These are phyloP conservation scores for Synergus itoensis DNA, from an alignment of 2,888 invertebrate genomes.

Conservation along the genomic window DNA sequence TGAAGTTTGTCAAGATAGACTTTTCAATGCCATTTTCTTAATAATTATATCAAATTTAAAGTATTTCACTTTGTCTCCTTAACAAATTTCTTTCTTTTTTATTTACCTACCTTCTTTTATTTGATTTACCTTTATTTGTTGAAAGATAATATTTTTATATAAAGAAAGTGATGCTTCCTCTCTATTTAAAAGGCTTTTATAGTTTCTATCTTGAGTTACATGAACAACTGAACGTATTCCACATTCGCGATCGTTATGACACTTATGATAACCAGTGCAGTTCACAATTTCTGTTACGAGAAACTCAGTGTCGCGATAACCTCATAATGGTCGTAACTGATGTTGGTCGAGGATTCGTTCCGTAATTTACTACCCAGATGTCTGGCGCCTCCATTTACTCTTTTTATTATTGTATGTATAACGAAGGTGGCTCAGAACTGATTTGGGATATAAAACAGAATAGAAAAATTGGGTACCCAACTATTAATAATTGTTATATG, in stretches of 20 bases:
- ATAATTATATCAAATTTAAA: background rate
- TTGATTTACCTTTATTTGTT: background rate
- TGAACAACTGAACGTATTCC: background rate
- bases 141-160: background rate
- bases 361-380: conserved; percentile 23
- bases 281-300: conserved; percentile 15
- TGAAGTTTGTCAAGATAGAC: too few relatives aligned
- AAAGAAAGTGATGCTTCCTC: background rate
- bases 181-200: background rate
- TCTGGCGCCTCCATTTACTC: conserved; percentile 28
- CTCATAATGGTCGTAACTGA: conserved; percentile 25
- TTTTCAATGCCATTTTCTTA: background rate
- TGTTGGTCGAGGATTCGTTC: conserved; percentile 20
- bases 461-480: background rate
- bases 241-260: conserved; percentile 8
- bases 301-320: conserved; percentile 17
- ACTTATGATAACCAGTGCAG: conserved; percentile 14
- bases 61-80: background rate
- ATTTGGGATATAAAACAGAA: background rate
- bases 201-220: background rate
- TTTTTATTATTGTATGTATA: background rate
- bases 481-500: background rate
- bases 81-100: background rate
- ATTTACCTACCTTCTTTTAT: background rate
- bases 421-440: background rate